Evolutionary conservation across 2,113 vertebrate species (phyloP).

Genomic region (Paradoxurus hermaphroditus): DNA sequence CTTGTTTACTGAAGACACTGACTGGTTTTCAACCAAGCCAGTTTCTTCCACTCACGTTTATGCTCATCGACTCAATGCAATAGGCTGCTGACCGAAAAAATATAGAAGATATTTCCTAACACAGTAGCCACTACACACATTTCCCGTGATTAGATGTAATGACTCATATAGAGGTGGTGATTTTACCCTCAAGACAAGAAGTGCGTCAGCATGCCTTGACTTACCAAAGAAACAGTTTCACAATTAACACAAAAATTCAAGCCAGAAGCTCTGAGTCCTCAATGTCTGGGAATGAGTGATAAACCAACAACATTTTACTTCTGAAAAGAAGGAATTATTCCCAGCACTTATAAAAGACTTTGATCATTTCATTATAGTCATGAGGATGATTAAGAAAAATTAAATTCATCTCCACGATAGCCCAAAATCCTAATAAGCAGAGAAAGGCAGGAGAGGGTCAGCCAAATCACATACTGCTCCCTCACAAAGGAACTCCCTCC

Average conservation of each 20-base stretch:
- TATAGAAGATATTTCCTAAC: not conserved
- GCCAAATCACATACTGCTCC: not conserved
- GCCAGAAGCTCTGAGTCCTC: not conserved
- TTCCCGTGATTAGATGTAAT: not conserved
- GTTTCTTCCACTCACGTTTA: not conserved
- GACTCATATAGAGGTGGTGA: not conserved
- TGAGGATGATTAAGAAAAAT: slow-evolving; percentile 12
- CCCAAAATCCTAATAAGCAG: not conserved
- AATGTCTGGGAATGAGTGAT: not conserved
- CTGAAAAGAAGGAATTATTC: not conserved
- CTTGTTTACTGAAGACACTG: not conserved
- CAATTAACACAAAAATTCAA: not conserved
- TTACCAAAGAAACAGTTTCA: not conserved
- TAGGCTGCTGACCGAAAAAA: not conserved
- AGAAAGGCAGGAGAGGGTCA: not conserved
- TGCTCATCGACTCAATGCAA: not conserved
- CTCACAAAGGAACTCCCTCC: not conserved
- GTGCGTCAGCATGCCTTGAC: not conserved
- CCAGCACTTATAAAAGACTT: not conserved
- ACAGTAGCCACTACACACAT: not conserved
- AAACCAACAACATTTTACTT: slow-evolving; percentile 17
- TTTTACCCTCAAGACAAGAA: not conserved
- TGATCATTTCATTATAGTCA: not conserved
- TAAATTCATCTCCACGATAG: not conserved
- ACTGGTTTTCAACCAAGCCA: not conserved